Evolutionary conservation across 1,140 invertebrate genomes (phyloP).

Genomic region (Polypedilum pembai): DNA sequence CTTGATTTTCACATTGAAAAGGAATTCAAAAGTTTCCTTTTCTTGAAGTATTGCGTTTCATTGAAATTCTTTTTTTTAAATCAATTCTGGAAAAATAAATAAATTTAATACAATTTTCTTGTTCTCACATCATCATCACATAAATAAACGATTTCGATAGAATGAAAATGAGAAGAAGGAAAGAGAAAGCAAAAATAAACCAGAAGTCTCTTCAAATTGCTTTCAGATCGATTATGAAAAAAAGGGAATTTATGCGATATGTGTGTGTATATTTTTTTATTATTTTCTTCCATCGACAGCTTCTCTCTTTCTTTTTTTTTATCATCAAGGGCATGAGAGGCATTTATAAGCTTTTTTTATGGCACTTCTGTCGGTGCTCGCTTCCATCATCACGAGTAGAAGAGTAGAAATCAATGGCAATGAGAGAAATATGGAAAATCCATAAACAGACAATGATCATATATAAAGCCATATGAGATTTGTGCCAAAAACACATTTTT

Average conservation of each 20-base stretch:
- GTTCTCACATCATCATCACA: background rate
- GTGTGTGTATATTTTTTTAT: background rate
- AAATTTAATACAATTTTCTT: background rate
- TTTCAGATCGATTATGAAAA: conserved; percentile 18
- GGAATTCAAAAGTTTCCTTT: too few relatives aligned
- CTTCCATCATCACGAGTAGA: too few relatives aligned
- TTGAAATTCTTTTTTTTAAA: background rate
- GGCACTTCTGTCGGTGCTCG: background rate
- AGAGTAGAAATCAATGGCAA: conserved; percentile 2
- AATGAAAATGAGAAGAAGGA: too few relatives aligned
- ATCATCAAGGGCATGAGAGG: background rate
- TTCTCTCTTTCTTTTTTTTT: background rate
- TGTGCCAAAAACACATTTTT: background rate
- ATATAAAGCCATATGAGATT: conserved; percentile 14
- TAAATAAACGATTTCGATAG: background rate
- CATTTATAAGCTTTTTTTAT: conserved; percentile 14
- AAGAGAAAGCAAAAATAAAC: too few relatives aligned
- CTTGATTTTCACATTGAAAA: too few relatives aligned
- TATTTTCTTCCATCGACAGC: background rate
- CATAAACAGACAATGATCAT: conserved; percentile 1
- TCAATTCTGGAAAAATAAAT: background rate
- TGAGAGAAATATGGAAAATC: conserved; percentile 7
- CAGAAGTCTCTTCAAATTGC: background rate
- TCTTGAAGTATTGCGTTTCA: too few relatives aligned
- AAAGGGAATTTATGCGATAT: conserved; percentile 3